Evolutionary conservation across 2,797 vertebrate species (phyloP), one percentile per base, ranked within the genome.

Genomic region (Miichthys miiuy): DNA sequence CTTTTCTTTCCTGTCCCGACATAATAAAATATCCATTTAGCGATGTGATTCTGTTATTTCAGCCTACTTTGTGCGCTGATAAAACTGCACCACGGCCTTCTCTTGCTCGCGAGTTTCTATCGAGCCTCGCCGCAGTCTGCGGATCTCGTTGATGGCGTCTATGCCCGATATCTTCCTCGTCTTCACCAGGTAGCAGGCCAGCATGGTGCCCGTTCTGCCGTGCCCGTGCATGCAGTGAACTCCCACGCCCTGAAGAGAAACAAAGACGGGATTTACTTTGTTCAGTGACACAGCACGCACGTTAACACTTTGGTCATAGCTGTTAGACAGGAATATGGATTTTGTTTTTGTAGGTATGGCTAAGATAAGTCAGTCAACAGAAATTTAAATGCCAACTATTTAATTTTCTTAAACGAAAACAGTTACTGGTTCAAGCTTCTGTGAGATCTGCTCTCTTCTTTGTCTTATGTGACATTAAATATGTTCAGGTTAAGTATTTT

Each of bases 101-200:
- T 99, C 98, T 80, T 99, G 98, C 27, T 97, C 97, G 0, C 50
- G 44, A 0, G 98, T 99, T 92, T 99, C 98, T 4, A 99, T 97
- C 30, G 98, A 99, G 57, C 97, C 97, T 0, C 23, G 88, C 0
- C 98, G 94, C 8, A 99, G 86, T 5, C 83, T 90, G 10, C 97
- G 96, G 84, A 98, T 97, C 93, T 98, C 96, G 0, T 82, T 85
- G 80, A 99, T 97, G 88, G 98, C 98, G 0, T 96, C 97, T 0
- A 88, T 76, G 0, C 95, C 96, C 0, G 91, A 92, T 68, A 99
- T 91, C 84, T 92, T 92, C 86, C 3, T 90, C 0, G 72, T 91
- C 90, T 96, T 97, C 25, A 96, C 95, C 89, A 99, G 94, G 91
- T 97, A 99, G 84, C 97, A 99, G 67, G 97, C 98, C 89, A 99